Base-by-base conservation (phyloP, 2,888 invertebrate genomes). In the Drosophila subsilvestris region DNA sequence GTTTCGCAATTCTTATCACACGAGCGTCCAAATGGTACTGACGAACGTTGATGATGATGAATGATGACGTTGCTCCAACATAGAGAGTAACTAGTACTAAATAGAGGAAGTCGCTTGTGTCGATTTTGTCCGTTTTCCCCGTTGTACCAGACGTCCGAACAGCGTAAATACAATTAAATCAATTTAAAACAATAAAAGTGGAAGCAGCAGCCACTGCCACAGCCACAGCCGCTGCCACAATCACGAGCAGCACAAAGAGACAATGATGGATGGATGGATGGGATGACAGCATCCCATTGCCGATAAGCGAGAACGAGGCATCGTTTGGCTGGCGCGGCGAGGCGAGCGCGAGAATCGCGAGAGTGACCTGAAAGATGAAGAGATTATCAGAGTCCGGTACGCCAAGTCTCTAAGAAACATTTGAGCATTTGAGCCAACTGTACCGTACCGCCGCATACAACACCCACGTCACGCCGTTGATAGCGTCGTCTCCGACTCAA, bases 91-190 rank as follows among this genome's bases (percentile, higher is more conserved):
- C 53, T 55, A 57, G 68, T 63, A 62, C 73, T 84, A 84, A 84
- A 80, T 71, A 85, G 27, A 27, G 85, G 85, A 81, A 81, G 71
- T 71, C 25, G 45, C 68, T 60, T 68, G 53, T 69, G 76, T 80
- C 76, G 63, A 55, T 49, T 25, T 42, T 47, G 37, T 22, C 37
- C 48, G 47, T 48, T 69, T 62, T 57, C 53, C 42, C 44, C 65
- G 63, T 74, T 53, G 74, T 62, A 67, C 72, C 78, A 73, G 77
- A 74, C 74, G 80, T 76, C 75, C 78, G 81, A 74, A 75, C 78
- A 75, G 75, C 76, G 81, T 61, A 85, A 85, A 86, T 75, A 84
- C 73, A 82, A 85, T 86, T 82, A 86, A 86, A 82, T 86, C 80
- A 85, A 85, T 85, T 85, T 78, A 85, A 85, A 84, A 85, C 82